Evolutionary conservation across 2,113 vertebrate species (phyloP).

Genomic region (Pycnonotus jocosus): DNA sequence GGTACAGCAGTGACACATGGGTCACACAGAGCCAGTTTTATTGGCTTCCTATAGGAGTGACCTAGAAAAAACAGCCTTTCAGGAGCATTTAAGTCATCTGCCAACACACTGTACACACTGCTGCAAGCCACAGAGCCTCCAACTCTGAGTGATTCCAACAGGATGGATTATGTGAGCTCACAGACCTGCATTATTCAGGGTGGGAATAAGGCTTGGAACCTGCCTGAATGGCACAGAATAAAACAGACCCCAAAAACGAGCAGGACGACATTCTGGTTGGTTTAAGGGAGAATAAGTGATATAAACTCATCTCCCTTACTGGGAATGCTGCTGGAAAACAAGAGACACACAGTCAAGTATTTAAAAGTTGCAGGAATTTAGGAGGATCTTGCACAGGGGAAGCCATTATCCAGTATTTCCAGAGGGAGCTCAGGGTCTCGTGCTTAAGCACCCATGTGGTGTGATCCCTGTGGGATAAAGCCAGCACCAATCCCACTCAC

Average conservation of each 20-base stretch:
- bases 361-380: neutral
- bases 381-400: neutral
- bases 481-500: neutral
- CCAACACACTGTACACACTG: neutral
- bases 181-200: neutral
- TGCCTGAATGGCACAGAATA: neutral
- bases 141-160: neutral
- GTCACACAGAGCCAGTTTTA: slow-evolving; percentile 43
- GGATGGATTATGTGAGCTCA: neutral
- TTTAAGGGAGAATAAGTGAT: neutral
- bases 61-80: slow-evolving; percentile 47
- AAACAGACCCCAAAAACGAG: neutral
- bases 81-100: slow-evolving; percentile 9
- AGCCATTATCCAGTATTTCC: neutral
- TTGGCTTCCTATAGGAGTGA: neutral
- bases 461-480: neutral
- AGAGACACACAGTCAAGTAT: neutral
- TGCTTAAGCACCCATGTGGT: neutral
- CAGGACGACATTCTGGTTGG: accelerated
- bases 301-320: neutral
- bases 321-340: neutral
- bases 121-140: neutral
- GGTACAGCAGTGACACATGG: neutral
- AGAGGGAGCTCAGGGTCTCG: neutral
- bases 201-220: neutral